Base-by-base conservation (phyloP, 2,113 vertebrate genomes). In the Stigmatopora nigra region DNA sequence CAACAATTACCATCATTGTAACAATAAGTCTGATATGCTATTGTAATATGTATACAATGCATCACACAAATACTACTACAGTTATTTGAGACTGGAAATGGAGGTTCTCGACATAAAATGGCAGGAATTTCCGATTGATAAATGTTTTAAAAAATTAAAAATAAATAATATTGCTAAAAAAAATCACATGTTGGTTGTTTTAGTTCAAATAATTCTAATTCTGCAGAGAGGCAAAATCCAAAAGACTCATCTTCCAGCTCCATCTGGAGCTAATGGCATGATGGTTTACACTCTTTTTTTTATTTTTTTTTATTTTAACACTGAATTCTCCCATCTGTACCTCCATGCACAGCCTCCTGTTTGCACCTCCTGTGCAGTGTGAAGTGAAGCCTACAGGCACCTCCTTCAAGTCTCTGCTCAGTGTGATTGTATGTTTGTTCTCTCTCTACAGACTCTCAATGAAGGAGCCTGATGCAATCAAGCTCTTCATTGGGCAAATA, bases 391-490 rank as follows among this genome's bases (percentile, higher is more conserved):
- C 80, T 2, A 69, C 81, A 76, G 82, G 84, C 84, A 81, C 71
- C 67, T 74, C 79, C 76, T 77, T 72, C 78, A 78, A 58, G 63
- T 75, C 70, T 79, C 79, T 64, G 52, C 75, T 78, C 41, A 65
- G 46, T 63, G 64, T 71, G 61, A 65, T 57, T 77, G 36, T 67
- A 67, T 73, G 65, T 78, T 67, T 63, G 35, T 69, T 75, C 51
- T 65, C 72, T 69, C 63, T 82, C 70, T 25, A 70, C 81, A 86
- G 92, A 85, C 81, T 82, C 92, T 93, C 94, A 93, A 98, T 98
- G 95, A 98, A 98, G 93, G 96, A 98, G 92, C 94, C 97, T 87
- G 95, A 98, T 91, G 95, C 95, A 88, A 98, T 98, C 92, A 98
- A 98, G 94, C 96, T 98, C 88, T 98, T 98, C 90, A 96, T 99